Evolutionary conservation across 2,797 vertebrate species (phyloP).

Genomic region (Argentina silus): DNA sequence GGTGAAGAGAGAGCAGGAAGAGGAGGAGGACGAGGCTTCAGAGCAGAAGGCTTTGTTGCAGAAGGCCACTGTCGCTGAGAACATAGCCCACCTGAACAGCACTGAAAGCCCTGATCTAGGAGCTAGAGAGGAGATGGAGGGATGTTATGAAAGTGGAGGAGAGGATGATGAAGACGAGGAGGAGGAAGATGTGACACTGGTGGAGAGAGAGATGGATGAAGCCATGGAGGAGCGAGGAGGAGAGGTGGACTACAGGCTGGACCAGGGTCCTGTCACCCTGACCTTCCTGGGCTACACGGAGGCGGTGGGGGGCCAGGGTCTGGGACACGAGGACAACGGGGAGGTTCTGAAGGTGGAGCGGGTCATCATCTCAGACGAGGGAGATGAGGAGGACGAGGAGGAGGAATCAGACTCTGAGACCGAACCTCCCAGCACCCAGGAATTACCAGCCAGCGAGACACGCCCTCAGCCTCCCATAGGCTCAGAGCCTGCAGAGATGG

Average conservation of each 20-base stretch:
- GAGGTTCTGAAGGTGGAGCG: slow-evolving; percentile 66
- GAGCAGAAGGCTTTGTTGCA: neutral
- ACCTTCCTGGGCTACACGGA: slow-evolving; percentile 74
- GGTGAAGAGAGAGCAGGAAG: neutral
- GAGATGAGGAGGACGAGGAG: slow-evolving; percentile 58
- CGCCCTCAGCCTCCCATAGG: neutral
- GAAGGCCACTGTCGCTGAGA: slow-evolving; percentile 11
- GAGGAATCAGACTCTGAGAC: neutral
- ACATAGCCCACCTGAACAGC: neutral
- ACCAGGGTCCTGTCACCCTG: slow-evolving; percentile 66
- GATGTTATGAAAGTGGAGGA: slow-evolving; percentile 2
- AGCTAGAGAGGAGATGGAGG: slow-evolving; percentile 9
- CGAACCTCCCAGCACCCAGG: neutral
- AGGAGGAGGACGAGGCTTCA: neutral
- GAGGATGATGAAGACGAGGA: slow-evolving; percentile 16
- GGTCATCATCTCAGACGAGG: slow-evolving; percentile 71
- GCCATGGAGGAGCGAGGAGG: slow-evolving; percentile 16
- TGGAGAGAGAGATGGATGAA: neutral
- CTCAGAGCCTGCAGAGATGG: neutral
- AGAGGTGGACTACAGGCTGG: slow-evolving; percentile 30
- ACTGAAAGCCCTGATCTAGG: neutral
- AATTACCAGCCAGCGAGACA: neutral
- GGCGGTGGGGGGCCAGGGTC: slow-evolving; percentile 16
- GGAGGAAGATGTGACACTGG: neutral
- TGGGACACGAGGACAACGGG: slow-evolving; percentile 34